These are phyloP conservation scores for Melieria crassipennis DNA, from an alignment of 2,888 invertebrate species.

Conservation along the genomic window DNA sequence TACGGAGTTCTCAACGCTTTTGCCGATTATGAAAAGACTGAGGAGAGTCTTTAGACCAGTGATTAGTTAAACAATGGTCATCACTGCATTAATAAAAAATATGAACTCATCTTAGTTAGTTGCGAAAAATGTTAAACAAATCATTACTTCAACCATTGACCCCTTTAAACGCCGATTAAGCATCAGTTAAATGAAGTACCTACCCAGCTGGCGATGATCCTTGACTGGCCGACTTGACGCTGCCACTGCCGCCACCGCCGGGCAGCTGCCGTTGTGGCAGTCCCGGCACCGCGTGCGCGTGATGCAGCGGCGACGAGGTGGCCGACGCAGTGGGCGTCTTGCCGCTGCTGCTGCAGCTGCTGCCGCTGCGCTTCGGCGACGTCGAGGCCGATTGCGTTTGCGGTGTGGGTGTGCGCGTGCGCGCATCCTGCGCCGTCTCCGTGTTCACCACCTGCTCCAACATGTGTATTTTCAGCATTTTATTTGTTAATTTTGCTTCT, in stretches of 20 bases:
- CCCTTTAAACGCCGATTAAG: too few relatives aligned
- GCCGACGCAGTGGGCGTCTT: constrained; percentile 49
- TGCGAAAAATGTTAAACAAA: too few relatives aligned
- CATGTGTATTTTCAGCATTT: constrained; percentile 81
- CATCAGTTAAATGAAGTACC: too few relatives aligned
- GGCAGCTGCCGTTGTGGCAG: constrained; percentile 55
- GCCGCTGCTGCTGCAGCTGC: constrained; percentile 34
- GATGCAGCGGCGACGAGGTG: constrained; percentile 60
- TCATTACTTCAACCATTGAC: too few relatives aligned
- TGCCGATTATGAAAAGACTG: too few relatives aligned
- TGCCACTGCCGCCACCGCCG: constrained; percentile 42
- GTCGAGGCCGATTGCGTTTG: constrained; percentile 25
- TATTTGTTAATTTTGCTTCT: constrained; percentile 21
- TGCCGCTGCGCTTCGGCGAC: constrained; percentile 40
- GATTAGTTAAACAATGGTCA: too few relatives aligned
- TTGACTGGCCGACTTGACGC: constrained; percentile 60
- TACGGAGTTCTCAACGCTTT: too few relatives aligned
- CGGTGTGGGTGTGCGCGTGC: background rate
- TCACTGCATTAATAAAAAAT: too few relatives aligned
- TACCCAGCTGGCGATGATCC: constrained; percentile 59
- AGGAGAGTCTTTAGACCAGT: too few relatives aligned
- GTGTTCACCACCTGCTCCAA: constrained; percentile 78
- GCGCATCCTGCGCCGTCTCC: constrained; percentile 60
- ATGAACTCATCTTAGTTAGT: too few relatives aligned
- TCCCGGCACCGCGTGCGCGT: constrained; percentile 50